Evolutionary conservation across 2,113 vertebrate genomes (phyloP).

Genomic region (Aegotheles bennettii): DNA sequence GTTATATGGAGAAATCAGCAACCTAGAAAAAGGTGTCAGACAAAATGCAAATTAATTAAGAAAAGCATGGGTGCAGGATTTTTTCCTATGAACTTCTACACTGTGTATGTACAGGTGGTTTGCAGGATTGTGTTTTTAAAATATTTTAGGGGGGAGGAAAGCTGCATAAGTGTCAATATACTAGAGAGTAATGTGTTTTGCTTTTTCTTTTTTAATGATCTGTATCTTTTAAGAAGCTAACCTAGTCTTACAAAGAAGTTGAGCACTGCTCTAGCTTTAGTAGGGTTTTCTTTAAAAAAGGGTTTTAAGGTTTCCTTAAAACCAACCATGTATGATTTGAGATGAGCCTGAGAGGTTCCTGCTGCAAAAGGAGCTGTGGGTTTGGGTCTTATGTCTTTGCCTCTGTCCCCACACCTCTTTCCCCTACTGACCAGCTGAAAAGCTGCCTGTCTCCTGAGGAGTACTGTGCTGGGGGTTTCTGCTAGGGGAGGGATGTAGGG

Average conservation of each 20-base stretch:
- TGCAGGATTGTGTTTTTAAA: background rate
- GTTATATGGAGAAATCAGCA: background rate
- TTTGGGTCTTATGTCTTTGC: background rate
- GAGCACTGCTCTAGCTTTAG: background rate
- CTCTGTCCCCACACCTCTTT: background rate
- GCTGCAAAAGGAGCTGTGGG: background rate
- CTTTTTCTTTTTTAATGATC: background rate
- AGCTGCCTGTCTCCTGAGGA: background rate
- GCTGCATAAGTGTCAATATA: background rate
- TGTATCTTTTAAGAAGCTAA: background rate
- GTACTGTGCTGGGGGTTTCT: background rate
- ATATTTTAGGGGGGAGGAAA: background rate
- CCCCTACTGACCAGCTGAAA: background rate
- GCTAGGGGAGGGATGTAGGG: background rate
- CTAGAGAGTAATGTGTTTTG: background rate
- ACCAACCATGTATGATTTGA: background rate
- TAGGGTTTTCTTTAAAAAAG: background rate
- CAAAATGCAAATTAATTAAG: background rate
- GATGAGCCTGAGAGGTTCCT: background rate
- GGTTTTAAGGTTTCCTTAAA: background rate
- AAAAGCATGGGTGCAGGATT: background rate
- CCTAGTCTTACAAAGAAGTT: background rate
- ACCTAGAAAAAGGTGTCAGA: background rate
- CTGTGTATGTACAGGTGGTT: background rate
- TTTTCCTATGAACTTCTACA: background rate